Evolutionary conservation across 1,140 invertebrate genomes (phyloP).

Genomic region (Pectinophora gossypiella): DNA sequence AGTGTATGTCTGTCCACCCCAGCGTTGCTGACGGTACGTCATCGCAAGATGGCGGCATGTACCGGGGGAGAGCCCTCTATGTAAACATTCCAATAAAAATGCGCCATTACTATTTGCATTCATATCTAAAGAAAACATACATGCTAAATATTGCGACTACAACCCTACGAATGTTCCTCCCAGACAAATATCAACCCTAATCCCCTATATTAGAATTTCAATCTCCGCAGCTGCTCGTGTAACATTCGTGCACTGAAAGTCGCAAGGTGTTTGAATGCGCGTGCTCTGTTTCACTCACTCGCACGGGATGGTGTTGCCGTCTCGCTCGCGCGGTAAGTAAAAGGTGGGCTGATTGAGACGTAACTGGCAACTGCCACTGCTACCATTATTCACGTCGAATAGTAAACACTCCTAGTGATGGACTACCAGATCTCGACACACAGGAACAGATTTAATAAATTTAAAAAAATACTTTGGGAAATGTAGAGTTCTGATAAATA

Average conservation of each 20-base stretch:
- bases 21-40: constrained; percentile 50
- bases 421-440: not conserved
- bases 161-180: constrained; percentile 20
- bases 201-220: not conserved
- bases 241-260: constrained; percentile 28
- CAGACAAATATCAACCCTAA: constrained; percentile 26
- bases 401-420: constrained; percentile 52
- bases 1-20: not conserved
- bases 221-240: not conserved
- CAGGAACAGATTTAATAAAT: no score
- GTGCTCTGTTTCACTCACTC: constrained; percentile 20
- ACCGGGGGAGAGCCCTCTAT: constrained; percentile 50
- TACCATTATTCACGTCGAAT: constrained; percentile 62
- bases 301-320: constrained; percentile 9
- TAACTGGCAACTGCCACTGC: constrained; percentile 72
- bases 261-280: constrained; percentile 47
- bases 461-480: no score
- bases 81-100: constrained; percentile 73
- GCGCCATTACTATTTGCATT: constrained; percentile 75
- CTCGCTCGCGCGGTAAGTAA: constrained; percentile 55
- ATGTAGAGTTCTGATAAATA: no score
- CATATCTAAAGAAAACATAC: constrained; percentile 75
- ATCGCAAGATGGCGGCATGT: constrained; percentile 64
- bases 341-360: constrained; percentile 70
- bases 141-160: constrained; percentile 62